A percentile compares a stretch with the other conserved stretches of the same genome.
Conservation (phyloP, 2,888 invertebrate species). For the Hypomecis atomaria region DNA sequence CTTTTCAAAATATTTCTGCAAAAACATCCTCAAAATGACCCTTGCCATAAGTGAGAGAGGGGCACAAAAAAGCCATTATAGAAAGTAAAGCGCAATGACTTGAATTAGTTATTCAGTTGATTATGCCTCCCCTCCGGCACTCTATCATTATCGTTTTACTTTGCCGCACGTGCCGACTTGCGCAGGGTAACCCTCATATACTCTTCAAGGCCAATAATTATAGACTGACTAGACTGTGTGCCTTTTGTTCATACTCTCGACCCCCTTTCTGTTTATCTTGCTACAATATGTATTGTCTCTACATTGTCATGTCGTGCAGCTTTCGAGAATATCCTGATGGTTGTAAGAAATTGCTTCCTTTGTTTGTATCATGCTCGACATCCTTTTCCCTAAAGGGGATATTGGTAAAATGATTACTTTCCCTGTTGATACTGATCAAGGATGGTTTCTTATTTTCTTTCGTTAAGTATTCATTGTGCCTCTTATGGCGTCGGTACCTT, state of each 20-base stretch:
- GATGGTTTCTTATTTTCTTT: constrained; percentile 29
- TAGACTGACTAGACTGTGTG: constrained; percentile 53
- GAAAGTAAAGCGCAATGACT: constrained; percentile 75
- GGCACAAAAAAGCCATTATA: constrained; percentile 73
- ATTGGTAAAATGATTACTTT: constrained; percentile 39
- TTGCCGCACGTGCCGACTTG: constrained; percentile 76
- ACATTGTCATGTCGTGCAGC: constrained; percentile 27
- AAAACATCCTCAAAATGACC: constrained; percentile 65
- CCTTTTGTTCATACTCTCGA: constrained; percentile 59
- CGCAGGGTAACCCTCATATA: constrained; percentile 65
- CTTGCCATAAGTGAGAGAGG: constrained; percentile 62
- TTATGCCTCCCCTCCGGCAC: constrained; percentile 77
- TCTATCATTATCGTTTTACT: constrained; percentile 82
- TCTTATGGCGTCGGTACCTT: constrained; percentile 25
- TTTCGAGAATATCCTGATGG: constrained; percentile 35
- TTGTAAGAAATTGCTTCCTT: constrained; percentile 35
- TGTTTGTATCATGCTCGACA: constrained; percentile 36
- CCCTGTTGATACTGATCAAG: constrained; percentile 38
- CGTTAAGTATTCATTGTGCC: constrained; percentile 29
- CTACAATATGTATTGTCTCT: constrained; percentile 44
- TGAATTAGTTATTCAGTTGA: constrained; percentile 82
- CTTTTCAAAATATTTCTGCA: constrained; percentile 66
- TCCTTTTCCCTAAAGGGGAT: constrained; percentile 38
- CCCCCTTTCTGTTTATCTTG: constrained; percentile 53
- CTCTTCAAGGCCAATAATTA: constrained; percentile 79